Evolutionary conservation across 2,888 invertebrate genomes (phyloP), one percentile per base, ranked within the genome.

Genomic region (Eupithecia subumbrata): DNA sequence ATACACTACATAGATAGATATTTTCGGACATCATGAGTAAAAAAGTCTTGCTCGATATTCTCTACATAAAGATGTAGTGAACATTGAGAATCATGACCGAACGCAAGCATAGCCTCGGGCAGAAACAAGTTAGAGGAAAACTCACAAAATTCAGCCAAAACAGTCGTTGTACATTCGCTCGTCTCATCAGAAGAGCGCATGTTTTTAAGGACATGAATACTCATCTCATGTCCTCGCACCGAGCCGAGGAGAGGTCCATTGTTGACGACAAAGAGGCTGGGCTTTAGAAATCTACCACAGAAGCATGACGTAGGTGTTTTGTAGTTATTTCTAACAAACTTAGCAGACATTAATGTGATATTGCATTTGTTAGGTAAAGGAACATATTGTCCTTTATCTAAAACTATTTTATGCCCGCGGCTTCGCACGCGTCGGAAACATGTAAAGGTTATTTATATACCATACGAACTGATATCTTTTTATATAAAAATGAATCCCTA

Each of bases 201-300:
- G 69, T 74, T 69, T 64, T 63, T 71, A 76, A 79, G 76, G 76
- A 76, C 69, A 77, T 78, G 75, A 75, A 63, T 68, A 71, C 76
- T 76, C 74, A 70, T 78, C 72, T 73, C 72, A 67, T 67, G 69
- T 74, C 73, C 76, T 75, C 45, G 72, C 78, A 79, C 76, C 64
- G 77, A 75, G 73, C 63, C 78, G 74, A 76, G 74, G 74, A 72
- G 78, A 74, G 75, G 66, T 76, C 73, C 73, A 79, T 81, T 79
- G 73, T 79, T 71, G 76, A 68, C 34, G 72, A 75, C 76, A 76
- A 78, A 75, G 71, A 75, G 74, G 67, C 78, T 71, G 69, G 76
- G 78, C 81, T 80, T 79, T 76, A 75, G 78, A 79, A 79, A 79
- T 79, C 76, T 56, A n/a, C 45, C 72, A 9, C 66, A 64, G 48